phyloP scores from a whole-genome alignment of 2,797 vertebrate species.

The Telmatherina bonti region DNA sequence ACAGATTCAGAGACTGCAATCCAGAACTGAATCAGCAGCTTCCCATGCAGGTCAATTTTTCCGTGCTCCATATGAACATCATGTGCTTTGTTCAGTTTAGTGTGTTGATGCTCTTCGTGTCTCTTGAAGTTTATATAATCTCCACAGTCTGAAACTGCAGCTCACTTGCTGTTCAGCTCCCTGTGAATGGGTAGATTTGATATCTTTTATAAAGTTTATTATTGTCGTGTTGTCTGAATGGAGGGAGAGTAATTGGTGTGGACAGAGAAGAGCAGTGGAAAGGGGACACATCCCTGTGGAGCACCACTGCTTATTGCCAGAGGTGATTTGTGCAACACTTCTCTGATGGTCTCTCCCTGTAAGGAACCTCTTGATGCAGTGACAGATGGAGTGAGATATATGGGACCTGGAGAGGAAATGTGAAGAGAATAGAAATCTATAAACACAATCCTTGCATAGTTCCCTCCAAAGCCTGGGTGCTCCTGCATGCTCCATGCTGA shows the following conservation, averaged over 20 bases:
- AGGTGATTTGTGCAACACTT: slow-evolving; percentile 2
- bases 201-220: neutral
- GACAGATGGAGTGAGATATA: slow-evolving; percentile 1
- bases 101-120: neutral
- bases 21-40: neutral
- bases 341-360: slow-evolving; percentile 6
- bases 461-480: neutral
- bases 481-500: neutral
- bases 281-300: slow-evolving; percentile 2
- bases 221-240: neutral
- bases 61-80: slow-evolving; percentile 2
- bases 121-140: neutral
- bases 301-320: neutral
- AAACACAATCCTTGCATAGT: neutral
- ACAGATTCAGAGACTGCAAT: neutral
- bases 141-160: neutral
- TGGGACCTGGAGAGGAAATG: neutral
- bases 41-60: neutral
- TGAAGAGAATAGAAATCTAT: neutral
- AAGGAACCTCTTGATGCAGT: slow-evolving; percentile 13
- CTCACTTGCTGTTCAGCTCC: neutral
- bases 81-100: neutral
- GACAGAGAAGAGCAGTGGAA: too few species aligned
- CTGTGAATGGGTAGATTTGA: neutral
- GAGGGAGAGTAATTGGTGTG: neutral